These are phyloP conservation scores for Nesoenas mayeri DNA, from an alignment of 2,113 vertebrate species.

Conservation along the genomic window DNA sequence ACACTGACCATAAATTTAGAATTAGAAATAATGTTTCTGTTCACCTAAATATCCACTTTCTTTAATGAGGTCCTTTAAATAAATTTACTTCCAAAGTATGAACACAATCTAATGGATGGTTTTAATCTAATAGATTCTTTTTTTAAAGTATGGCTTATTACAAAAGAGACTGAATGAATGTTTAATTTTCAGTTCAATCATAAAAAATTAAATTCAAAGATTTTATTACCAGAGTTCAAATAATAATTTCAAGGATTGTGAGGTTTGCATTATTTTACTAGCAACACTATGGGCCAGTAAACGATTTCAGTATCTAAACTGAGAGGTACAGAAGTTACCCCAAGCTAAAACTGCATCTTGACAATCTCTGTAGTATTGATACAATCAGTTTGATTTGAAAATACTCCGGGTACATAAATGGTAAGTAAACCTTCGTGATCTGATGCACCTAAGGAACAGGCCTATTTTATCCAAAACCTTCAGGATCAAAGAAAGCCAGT, in stretches of 20 bases:
- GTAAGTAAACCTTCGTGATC: not conserved
- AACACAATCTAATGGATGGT: not conserved
- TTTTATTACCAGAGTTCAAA: not conserved
- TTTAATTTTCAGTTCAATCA: not conserved
- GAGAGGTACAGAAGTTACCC: not conserved
- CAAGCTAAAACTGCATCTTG: not conserved
- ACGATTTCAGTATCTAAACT: not conserved
- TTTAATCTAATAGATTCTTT: not conserved
- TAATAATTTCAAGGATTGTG: not conserved
- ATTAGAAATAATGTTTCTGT: not conserved
- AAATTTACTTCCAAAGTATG: not conserved
- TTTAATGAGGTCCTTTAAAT: not conserved
- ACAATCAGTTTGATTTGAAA: not conserved
- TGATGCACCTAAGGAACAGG: not conserved
- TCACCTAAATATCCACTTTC: not conserved
- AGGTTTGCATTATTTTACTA: not conserved
- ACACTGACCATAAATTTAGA: not conserved
- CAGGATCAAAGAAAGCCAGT: not conserved
- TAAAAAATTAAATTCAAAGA: not conserved
- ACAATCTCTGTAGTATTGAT: not conserved
- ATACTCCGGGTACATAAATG: not conserved
- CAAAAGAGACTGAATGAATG: not conserved
- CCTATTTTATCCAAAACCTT: not conserved
- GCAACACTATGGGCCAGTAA: not conserved
- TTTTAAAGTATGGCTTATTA: not conserved